A percentile compares a stretch with the other conserved stretches of the same genome.
Evolutionary conservation across 2,113 vertebrate species (phyloP).

Genomic region (Zapus hudsonius): DNA sequence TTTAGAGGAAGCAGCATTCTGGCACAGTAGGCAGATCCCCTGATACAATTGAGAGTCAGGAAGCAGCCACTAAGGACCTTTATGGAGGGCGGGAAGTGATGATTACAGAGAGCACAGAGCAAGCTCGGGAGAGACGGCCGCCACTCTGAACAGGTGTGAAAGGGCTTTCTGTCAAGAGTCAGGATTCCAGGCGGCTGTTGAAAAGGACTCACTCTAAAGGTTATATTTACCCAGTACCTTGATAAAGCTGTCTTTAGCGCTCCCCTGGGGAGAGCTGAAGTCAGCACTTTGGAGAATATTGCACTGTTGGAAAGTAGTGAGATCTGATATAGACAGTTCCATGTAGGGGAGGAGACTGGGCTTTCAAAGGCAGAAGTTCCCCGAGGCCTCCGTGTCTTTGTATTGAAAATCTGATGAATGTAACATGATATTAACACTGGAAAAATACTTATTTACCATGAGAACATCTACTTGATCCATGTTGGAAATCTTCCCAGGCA

Average conservation of each 20-base stretch:
- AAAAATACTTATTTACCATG: background rate
- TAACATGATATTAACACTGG: background rate
- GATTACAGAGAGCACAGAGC: background rate
- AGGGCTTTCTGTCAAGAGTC: background rate
- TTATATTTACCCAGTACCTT: background rate
- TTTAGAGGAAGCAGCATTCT: background rate
- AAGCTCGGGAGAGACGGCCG: background rate
- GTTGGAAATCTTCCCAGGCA: background rate
- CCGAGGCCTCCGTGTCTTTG: background rate
- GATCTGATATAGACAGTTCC: background rate
- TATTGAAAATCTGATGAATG: background rate
- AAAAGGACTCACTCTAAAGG: background rate
- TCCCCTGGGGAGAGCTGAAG: background rate
- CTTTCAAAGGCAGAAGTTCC: background rate
- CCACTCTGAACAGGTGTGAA: background rate
- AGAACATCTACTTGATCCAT: background rate
- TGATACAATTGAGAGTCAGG: background rate
- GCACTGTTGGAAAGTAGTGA: background rate
- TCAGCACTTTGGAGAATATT: background rate
- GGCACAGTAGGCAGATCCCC: background rate
- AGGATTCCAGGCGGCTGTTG: background rate
- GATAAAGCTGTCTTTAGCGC: background rate
- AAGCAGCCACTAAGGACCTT: background rate
- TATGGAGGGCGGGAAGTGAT: background rate
- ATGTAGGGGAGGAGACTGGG: background rate